These are phyloP conservation scores for Drosophila subquinaria DNA, from an alignment of 2,888 invertebrate genomes.

Conservation along the genomic window DNA sequence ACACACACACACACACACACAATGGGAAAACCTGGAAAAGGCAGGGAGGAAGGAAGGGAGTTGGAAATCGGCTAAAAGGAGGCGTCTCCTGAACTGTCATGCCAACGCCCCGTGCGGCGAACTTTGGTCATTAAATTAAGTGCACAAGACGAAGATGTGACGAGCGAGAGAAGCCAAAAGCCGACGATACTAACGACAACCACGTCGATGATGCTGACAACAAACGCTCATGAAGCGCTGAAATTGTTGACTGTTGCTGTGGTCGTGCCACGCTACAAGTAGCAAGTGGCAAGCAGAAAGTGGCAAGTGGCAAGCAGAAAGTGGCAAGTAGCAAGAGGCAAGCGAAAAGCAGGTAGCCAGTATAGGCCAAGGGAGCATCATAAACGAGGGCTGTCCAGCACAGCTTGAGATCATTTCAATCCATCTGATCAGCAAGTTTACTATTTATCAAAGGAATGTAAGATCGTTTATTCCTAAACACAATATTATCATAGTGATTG, in stretches of 20 bases:
- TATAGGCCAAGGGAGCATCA: not conserved
- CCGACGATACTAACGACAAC: conserved; percentile 5
- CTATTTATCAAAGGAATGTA: too few relatives aligned
- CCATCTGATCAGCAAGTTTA: not conserved
- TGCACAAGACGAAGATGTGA: conserved; percentile 49
- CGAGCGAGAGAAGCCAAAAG: conserved; percentile 16
- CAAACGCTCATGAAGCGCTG: not conserved
- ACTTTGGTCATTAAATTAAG: conserved; percentile 80
- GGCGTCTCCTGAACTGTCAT: conserved; percentile 33
- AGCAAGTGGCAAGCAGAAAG: conserved; percentile 13
- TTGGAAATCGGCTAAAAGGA: not conserved
- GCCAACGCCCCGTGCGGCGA: conserved; percentile 67
- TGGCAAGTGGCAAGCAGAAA: conserved; percentile 11
- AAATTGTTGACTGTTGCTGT: conserved; percentile 18
- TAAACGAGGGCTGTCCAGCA: conserved; percentile 3
- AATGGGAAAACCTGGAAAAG: not conserved
- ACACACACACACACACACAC: too few relatives aligned
- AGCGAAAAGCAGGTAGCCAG: not conserved
- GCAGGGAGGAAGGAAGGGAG: too few relatives aligned
- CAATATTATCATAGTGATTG: too few relatives aligned
- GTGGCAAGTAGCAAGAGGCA: too few relatives aligned
- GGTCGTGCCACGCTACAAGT: conserved; percentile 13
- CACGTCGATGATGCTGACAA: conserved; percentile 7
- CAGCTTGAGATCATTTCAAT: not conserved
- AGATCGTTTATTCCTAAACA: too few relatives aligned